These are phyloP conservation scores for Heterohyrax brucei DNA, from an alignment of 2,797 vertebrate species.

Conservation along the genomic window DNA sequence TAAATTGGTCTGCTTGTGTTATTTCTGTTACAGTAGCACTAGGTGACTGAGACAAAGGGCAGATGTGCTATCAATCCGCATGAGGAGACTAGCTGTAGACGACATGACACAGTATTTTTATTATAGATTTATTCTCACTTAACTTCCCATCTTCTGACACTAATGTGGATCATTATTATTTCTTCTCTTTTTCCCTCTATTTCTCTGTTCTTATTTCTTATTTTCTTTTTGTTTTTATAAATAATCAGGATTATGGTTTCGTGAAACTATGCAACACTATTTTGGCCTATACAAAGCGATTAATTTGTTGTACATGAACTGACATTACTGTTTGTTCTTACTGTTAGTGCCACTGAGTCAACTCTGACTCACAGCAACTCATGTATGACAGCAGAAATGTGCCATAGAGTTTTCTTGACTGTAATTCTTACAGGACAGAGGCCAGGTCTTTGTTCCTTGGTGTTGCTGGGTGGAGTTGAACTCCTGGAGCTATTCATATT, in stretches of 20 bases:
- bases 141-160: conserved; percentile 6
- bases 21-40: no score
- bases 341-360: not conserved
- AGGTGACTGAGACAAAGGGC: no score
- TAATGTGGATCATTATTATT: not conserved
- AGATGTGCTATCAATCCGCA: no score
- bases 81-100: no score
- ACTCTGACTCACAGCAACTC: not conserved
- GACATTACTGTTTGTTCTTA: not conserved
- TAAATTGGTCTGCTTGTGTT: no score
- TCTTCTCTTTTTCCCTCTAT: not conserved
- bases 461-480: no score
- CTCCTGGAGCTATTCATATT: not conserved
- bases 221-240: not conserved
- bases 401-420: not conserved
- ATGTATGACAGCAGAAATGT: not conserved
- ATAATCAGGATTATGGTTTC: conserved; percentile 2
- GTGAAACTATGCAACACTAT: conserved; percentile 4
- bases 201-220: not conserved
- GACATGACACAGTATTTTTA: not conserved
- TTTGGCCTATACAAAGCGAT: not conserved
- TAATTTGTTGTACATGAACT: not conserved
- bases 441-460: no score
- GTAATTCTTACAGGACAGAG: no score
- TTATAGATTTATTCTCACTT: not conserved